Conservation (phyloP, 2,888 invertebrate species). For the Rapana venosa region DNA sequence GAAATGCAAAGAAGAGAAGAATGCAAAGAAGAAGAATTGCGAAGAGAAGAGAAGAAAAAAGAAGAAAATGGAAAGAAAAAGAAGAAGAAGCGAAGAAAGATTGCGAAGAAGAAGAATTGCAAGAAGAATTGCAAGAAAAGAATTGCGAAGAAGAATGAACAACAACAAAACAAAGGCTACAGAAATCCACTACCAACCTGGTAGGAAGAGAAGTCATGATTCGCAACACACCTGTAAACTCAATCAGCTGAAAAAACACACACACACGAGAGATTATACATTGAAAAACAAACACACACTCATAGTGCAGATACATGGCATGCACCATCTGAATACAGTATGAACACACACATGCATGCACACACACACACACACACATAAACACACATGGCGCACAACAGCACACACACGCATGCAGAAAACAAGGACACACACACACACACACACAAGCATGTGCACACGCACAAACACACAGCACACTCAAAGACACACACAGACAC, state of each 20-base stretch:
- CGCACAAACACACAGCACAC: neutral
- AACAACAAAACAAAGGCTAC: neutral
- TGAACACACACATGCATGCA: neutral
- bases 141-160: neutral
- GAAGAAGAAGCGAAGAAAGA: too few species aligned
- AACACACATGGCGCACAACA: neutral
- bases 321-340: neutral
- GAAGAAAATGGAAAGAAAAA: too few species aligned
- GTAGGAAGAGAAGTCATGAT: constrained; percentile 71
- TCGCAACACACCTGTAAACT: constrained; percentile 76
- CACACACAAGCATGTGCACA: neutral
- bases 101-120: too few species aligned
- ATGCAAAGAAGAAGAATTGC: too few species aligned
- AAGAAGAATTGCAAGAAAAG: too few species aligned
- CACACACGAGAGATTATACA: neutral
- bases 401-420: neutral
- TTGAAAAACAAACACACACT: neutral
- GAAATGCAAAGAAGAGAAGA: too few species aligned
- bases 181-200: constrained; percentile 61
- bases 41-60: too few species aligned
- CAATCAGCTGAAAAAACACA: constrained; percentile 66
- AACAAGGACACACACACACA: neutral
- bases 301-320: neutral
- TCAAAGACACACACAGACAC: neutral
- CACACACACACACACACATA: neutral